Evolutionary conservation across 2,888 invertebrate species (phyloP).

Genomic region (Acanthopleura granulata): DNA sequence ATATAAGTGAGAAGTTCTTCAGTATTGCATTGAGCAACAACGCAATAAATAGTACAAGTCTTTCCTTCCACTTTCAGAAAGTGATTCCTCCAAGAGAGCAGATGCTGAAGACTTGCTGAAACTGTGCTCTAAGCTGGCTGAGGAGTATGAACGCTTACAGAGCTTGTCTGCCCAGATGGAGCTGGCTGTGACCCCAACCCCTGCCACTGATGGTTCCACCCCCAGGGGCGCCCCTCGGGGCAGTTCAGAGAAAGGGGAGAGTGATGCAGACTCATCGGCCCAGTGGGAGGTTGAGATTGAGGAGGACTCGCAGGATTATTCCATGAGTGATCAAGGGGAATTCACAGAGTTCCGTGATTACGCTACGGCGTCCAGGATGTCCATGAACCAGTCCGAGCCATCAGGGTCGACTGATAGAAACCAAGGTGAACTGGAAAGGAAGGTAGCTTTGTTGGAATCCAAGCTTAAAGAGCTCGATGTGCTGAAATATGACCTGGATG

Average conservation of each 20-base stretch:
- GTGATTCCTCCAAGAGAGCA: too few relatives aligned
- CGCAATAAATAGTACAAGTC: too few relatives aligned
- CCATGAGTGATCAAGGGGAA: not conserved
- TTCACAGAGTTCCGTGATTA: not conserved
- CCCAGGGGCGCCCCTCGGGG: not conserved
- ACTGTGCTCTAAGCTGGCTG: not conserved
- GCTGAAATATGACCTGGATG: slow-evolving; percentile 36
- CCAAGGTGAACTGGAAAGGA: not conserved
- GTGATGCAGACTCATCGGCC: not conserved
- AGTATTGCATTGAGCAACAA: too few relatives aligned
- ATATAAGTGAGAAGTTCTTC: too few relatives aligned
- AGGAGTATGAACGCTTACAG: not conserved
- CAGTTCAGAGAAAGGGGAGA: not conserved
- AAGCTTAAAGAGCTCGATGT: slow-evolving; percentile 39
- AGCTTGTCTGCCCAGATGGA: not conserved
- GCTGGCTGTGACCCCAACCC: not conserved
- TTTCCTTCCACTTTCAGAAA: too few relatives aligned
- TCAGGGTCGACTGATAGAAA: not conserved
- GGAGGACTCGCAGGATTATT: not conserved
- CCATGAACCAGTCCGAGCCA: not conserved
- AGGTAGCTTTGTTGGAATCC: slow-evolving; percentile 41
- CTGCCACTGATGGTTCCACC: not conserved
- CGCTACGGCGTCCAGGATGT: not conserved
- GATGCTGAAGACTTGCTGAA: not conserved
- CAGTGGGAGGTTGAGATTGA: slow-evolving; percentile 8